A percentile compares a stretch with the other conserved stretches of the same genome.
Conservation (phyloP, 2,113 vertebrate species). For the Chiloscyllium plagiosum region DNA sequence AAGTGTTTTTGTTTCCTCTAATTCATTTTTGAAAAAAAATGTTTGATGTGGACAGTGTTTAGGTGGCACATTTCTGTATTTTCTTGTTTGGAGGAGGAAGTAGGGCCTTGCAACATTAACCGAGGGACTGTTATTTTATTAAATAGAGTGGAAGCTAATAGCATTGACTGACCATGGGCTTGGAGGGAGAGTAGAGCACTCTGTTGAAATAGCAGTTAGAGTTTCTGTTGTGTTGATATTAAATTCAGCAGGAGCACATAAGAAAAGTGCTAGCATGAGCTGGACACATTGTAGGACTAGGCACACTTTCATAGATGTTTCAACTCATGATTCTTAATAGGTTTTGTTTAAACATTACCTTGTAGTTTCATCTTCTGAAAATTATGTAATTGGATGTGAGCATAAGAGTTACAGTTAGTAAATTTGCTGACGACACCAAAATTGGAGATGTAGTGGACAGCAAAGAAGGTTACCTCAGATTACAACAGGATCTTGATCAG, state of each 20-base stretch:
- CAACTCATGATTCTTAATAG: neutral
- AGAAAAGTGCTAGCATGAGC: neutral
- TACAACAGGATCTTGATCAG: too few species aligned
- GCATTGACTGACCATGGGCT: neutral
- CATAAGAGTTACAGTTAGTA: too few species aligned
- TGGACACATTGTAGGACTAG: neutral
- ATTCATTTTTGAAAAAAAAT: neutral
- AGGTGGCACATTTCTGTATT: neutral
- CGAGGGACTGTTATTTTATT: neutral
- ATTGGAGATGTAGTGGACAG: too few species aligned
- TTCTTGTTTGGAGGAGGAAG: neutral
- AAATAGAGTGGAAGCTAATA: neutral
- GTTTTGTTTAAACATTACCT: neutral
- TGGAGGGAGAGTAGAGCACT: neutral
- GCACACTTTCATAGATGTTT: neutral
- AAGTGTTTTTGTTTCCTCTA: neutral
- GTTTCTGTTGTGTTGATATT: neutral
- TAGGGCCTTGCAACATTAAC: neutral
- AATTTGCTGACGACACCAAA: too few species aligned
- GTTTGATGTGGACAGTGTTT: neutral
- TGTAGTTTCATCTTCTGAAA: neutral
- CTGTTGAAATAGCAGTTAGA: neutral
- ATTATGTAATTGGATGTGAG: neutral
- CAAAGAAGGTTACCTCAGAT: too few species aligned
- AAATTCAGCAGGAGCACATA: neutral